Percentiles rank a stretch among this genome's conserved stretches.
Evolutionary conservation across 2,888 invertebrate genomes (phyloP).

Genomic region (Apotomis turbidana): DNA sequence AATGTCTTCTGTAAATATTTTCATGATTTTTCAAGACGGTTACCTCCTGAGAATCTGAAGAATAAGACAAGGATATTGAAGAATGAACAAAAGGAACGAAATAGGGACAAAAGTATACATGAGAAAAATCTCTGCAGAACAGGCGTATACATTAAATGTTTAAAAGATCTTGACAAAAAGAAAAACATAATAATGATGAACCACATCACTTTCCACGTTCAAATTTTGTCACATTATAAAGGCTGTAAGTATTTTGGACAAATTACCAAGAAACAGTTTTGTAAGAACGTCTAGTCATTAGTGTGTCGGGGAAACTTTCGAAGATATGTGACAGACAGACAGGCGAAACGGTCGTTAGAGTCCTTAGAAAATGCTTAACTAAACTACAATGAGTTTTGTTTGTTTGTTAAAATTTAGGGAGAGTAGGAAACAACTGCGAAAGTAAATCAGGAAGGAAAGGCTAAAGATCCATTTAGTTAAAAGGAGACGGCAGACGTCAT

Average conservation of each 20-base stretch:
- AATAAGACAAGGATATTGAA: too few relatives aligned
- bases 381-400: slow-evolving; percentile 29
- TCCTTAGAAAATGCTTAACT: slow-evolving; percentile 18
- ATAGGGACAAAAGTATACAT: too few relatives aligned
- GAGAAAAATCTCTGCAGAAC: too few relatives aligned
- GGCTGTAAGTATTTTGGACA: neutral
- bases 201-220: neutral
- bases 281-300: slow-evolving; percentile 31
- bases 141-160: too few relatives aligned
- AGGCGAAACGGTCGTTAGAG: slow-evolving; percentile 36
- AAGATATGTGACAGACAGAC: slow-evolving; percentile 40
- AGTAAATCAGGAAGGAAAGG: too few relatives aligned
- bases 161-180: too few relatives aligned
- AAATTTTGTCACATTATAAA: neutral
- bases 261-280: slow-evolving; percentile 21
- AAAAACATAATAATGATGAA: neutral
- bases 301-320: slow-evolving; percentile 28
- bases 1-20: too few relatives aligned
- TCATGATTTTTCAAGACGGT: too few relatives aligned
- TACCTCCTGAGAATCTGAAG: too few relatives aligned
- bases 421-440: neutral
- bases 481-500: too few relatives aligned
- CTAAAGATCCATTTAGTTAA: too few relatives aligned
- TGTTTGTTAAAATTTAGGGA: slow-evolving; percentile 7
- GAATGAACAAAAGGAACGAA: too few relatives aligned